Conservation (phyloP, 1,140 invertebrate genomes). For the Wasmannia auropunctata region DNA sequence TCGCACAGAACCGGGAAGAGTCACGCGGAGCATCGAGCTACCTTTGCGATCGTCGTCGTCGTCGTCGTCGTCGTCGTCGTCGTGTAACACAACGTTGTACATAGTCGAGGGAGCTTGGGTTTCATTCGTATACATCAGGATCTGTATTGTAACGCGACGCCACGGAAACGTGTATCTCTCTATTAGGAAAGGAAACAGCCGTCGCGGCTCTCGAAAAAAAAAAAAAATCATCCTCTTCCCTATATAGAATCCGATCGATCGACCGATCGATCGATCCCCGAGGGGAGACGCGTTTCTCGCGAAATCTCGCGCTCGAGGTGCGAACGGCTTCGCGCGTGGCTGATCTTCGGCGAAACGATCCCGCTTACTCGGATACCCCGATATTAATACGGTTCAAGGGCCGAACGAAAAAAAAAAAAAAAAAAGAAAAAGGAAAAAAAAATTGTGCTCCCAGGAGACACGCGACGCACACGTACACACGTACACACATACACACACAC, state of each 20-base stretch:
- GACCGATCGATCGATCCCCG: too few relatives aligned
- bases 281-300: background rate
- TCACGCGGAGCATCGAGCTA: background rate
- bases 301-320: background rate
- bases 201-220: background rate
- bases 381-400: background rate
- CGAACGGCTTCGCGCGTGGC: background rate
- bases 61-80: too few relatives aligned
- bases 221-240: background rate
- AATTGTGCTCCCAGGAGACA: background rate
- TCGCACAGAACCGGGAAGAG: background rate
- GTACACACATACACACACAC: background rate
- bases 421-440: too few relatives aligned
- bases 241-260: too few relatives aligned
- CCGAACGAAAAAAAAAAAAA: too few relatives aligned
- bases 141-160: too few relatives aligned
- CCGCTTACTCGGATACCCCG: background rate
- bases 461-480: background rate
- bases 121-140: too few relatives aligned
- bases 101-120: too few relatives aligned
- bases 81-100: too few relatives aligned
- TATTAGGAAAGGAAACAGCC: background rate
- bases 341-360: background rate
- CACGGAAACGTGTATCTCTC: background rate
- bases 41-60: conserved; percentile 32